Conservation (phyloP, 2,888 invertebrate genomes). For the Chelonus formosanus region DNA sequence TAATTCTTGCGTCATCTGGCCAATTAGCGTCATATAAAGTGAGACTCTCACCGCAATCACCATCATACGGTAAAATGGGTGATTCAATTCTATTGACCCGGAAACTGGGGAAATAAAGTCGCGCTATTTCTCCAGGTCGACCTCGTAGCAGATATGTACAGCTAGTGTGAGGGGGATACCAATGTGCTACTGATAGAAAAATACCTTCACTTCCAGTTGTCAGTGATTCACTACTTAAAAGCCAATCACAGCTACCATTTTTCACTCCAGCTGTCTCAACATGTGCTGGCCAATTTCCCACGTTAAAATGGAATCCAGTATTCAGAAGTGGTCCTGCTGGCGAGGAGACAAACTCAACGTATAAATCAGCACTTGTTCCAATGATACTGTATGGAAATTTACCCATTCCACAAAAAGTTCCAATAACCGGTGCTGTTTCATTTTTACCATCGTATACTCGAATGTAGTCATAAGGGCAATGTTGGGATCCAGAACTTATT, state of each 20-base stretch:
- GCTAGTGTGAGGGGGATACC: conserved; percentile 93
- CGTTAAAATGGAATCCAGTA: conserved; percentile 94
- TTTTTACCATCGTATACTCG: conserved; percentile 90
- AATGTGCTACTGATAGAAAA: conserved; percentile 90
- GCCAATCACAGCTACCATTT: conserved; percentile 89
- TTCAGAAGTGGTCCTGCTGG: conserved; percentile 89
- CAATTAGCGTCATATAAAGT: conserved; percentile 89
- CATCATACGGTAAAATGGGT: conserved; percentile 84
- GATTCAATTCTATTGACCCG: conserved; percentile 89
- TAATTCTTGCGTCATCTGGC: conserved; percentile 89
- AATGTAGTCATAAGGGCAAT: conserved; percentile 90
- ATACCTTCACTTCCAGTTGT: conserved; percentile 86
- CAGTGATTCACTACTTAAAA: conserved; percentile 83
- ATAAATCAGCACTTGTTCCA: conserved; percentile 87
- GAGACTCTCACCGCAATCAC: conserved; percentile 89
- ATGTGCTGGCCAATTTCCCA: conserved; percentile 93
- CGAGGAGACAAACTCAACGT: conserved; percentile 89
- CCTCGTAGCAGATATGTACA: conserved; percentile 92
- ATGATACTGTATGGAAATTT: conserved; percentile 94
- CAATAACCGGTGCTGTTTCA: conserved; percentile 86
- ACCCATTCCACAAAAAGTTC: conserved; percentile 87
- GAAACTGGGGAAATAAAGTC: conserved; percentile 90
- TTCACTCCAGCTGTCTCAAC: conserved; percentile 88
- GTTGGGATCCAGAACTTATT: conserved; percentile 85
- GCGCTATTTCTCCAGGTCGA: conserved; percentile 84